Evolutionary conservation across 2,888 invertebrate genomes (phyloP).

Genomic region (Rhingia campestris): DNA sequence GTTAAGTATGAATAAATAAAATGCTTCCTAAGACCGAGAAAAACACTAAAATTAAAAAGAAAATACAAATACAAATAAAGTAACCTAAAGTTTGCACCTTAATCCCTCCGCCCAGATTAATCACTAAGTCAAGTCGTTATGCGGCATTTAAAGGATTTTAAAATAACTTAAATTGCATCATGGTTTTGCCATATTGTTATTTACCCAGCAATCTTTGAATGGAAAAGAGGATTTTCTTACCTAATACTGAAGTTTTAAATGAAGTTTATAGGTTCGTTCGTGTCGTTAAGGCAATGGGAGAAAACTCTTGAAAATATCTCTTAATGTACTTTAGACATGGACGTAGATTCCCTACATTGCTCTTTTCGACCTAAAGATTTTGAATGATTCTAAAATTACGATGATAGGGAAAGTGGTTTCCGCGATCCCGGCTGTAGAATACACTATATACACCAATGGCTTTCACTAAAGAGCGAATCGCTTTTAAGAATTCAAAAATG

Average conservation of each 20-base stretch:
- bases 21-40: neutral
- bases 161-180: neutral
- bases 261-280: too few species aligned
- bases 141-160: neutral
- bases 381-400: too few species aligned
- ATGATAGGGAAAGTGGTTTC: too few species aligned
- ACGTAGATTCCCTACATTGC: too few species aligned
- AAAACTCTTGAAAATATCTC: too few species aligned
- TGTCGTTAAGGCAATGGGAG: too few species aligned
- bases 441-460: too few species aligned
- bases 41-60: neutral
- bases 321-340: too few species aligned
- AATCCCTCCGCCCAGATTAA: neutral
- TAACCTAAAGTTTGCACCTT: constrained; percentile 5
- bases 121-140: neutral
- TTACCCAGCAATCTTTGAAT: neutral
- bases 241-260: neutral
- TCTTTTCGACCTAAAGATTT: too few species aligned
- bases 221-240: neutral
- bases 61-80: constrained; percentile 4
- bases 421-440: too few species aligned
- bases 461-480: too few species aligned
- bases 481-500: too few species aligned
- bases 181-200: neutral
- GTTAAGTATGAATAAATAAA: constrained; percentile 30